Evolutionary conservation across 2,113 vertebrate genomes (phyloP).

Genomic region (Chloropsis cyanopogon): DNA sequence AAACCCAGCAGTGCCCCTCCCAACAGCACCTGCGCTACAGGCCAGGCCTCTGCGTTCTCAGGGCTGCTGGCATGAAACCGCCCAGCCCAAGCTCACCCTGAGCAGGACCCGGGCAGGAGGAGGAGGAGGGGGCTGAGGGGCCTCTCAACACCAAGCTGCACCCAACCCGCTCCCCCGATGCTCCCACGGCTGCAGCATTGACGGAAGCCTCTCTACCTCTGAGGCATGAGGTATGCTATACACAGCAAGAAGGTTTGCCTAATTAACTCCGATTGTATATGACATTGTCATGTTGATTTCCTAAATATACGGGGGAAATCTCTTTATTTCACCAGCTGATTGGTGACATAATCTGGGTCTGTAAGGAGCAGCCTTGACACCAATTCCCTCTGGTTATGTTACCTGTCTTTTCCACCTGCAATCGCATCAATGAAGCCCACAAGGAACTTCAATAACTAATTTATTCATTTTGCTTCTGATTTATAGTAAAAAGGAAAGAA

Average conservation of each 20-base stretch:
- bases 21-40: not conserved
- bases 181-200: not conserved
- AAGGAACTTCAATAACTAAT: constrained; percentile 71
- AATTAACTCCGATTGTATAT: constrained; percentile 75
- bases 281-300: constrained; percentile 77
- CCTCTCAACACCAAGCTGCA: not conserved
- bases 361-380: constrained; percentile 67
- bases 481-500: constrained; percentile 62
- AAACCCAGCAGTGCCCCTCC: not conserved
- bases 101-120: not conserved
- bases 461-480: constrained; percentile 74
- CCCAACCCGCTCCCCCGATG: not conserved
- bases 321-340: constrained; percentile 72
- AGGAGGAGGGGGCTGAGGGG: not conserved
- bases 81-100: not conserved
- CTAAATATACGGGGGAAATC: constrained; percentile 71
- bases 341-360: constrained; percentile 67
- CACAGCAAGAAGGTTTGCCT: constrained; percentile 48
- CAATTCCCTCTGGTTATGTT: constrained; percentile 76
- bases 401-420: constrained; percentile 77
- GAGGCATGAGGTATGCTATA: constrained; percentile 57
- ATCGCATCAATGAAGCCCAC: constrained; percentile 69
- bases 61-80: not conserved
- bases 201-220: constrained; percentile 41
- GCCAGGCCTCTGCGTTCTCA: not conserved